Evolutionary conservation across 1,140 invertebrate species (phyloP).

Genomic region (Euura lappo): DNA sequence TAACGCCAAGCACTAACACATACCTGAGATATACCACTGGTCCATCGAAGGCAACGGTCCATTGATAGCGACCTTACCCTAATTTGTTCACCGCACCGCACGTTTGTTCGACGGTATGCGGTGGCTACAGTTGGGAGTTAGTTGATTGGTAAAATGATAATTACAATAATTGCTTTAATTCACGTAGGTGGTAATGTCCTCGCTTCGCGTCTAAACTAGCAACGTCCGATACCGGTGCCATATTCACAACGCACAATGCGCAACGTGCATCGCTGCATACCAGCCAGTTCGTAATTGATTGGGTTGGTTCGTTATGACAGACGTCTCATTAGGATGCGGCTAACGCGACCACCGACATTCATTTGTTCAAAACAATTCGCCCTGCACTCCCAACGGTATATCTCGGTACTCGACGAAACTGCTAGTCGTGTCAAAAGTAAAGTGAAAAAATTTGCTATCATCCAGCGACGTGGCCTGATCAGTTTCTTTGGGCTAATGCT

Average conservation of each 20-base stretch:
- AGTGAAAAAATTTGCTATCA: no score
- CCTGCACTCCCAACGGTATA: background rate
- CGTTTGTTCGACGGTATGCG: background rate
- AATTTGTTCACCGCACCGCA: no score
- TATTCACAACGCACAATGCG: slow-evolving; percentile 37
- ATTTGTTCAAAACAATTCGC: slow-evolving; percentile 36
- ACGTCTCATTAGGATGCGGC: slow-evolving; percentile 41
- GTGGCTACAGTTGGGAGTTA: background rate
- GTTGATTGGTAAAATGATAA: slow-evolving; percentile 7
- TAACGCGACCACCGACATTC: slow-evolving; percentile 30
- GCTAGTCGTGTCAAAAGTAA: no score
- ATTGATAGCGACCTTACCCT: no score
- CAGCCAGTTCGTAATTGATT: slow-evolving; percentile 38
- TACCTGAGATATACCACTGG: no score
- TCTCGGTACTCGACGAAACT: no score
- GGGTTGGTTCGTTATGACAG: slow-evolving; percentile 42
- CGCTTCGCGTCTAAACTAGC: slow-evolving; percentile 15
- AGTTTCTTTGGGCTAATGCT: background rate
- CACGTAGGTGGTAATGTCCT: slow-evolving; percentile 26
- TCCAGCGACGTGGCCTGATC: background rate
- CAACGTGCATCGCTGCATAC: slow-evolving; percentile 12
- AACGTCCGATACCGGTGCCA: slow-evolving; percentile 24
- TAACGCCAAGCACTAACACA: no score
- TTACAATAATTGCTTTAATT: slow-evolving; percentile 40
- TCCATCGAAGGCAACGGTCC: no score